phyloP scores from a whole-genome alignment of 2,113 vertebrate species.

The Pseudorasbora parva region DNA sequence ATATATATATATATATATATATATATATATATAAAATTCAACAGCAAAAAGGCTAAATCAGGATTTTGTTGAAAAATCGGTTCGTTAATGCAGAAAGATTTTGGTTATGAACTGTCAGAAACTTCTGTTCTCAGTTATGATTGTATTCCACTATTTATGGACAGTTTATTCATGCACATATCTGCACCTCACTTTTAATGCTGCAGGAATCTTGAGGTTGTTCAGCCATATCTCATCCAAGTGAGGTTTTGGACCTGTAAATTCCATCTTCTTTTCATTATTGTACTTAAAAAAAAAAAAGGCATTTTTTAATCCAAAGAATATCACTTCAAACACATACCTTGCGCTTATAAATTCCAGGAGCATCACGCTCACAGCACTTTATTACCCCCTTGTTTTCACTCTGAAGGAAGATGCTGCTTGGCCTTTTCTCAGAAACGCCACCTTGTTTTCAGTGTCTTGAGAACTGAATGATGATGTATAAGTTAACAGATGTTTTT shows the following conservation, averaged over 20 bases:
- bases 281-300: conserved; percentile 16
- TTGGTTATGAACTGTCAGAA: conserved; percentile 49
- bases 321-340: conserved; percentile 63
- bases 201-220: conserved; percentile 24
- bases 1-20: too few relatives aligned
- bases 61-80: not conserved
- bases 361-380: conserved; percentile 53
- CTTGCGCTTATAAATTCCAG: conserved; percentile 50
- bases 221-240: conserved; percentile 37
- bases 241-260: conserved; percentile 27
- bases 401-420: not conserved
- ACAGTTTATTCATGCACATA: conserved; percentile 10
- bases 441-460: not conserved
- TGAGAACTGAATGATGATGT: not conserved
- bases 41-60: not conserved
- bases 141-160: conserved; percentile 10
- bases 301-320: conserved; percentile 8
- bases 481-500: not conserved
- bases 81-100: not conserved
- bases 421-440: not conserved
- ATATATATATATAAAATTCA: not conserved
- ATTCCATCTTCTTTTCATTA: conserved; percentile 43
- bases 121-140: conserved; percentile 7
- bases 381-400: not conserved
- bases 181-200: conserved; percentile 4